Base-by-base conservation (phyloP, 2,888 invertebrate genomes). In the Gerris lacustris region DNA sequence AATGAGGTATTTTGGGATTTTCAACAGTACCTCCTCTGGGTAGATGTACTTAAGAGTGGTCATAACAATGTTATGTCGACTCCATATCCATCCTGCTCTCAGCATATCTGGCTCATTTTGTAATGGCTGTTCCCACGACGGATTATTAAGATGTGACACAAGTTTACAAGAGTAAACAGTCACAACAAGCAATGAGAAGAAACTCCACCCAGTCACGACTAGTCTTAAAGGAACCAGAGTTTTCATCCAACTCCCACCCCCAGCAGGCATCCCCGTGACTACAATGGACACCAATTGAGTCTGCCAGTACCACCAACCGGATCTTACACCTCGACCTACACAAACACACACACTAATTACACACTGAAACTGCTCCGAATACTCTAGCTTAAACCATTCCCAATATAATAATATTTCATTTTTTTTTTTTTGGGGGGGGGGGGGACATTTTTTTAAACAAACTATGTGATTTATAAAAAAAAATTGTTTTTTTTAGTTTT, bases 1-100 rank as follows among this genome's bases (percentile, higher is more conserved):
- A 31, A 31, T 31, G 4, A 31, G 31, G 31, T 31, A 31, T 31
- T 31, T 31, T 31, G 4, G 31, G 31, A 4, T 4, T 31, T 31
- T 31, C 31, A 31, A 31, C 31, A 31, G 2, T 64, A 64, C 64
- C 64, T 64, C 18, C 17, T 64, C 31, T 9, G 64, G 64, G 5
- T 64, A 64, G 2, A 64, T 64, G 17, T 64, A 64, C 18, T 64
- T 31, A 9, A 31, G 64, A 7, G 17, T 64, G 17, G 64, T 18
- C 31, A 64, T 64, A 7, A 9, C 6, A 9, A n/a, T 64, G 9
- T 64, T 64, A 31, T n/a, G 17, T n/a, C 31, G 9, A 64, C 64
- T 64, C 64, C 64, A 64, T 9, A 18, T 64, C 64, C 64, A 64
- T 9, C 64, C 64, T 4, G 64, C 64, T n/a, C 5, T 17, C 64